Base-by-base conservation (phyloP, 1,140 invertebrate species). In the Mamestra configurata region DNA sequence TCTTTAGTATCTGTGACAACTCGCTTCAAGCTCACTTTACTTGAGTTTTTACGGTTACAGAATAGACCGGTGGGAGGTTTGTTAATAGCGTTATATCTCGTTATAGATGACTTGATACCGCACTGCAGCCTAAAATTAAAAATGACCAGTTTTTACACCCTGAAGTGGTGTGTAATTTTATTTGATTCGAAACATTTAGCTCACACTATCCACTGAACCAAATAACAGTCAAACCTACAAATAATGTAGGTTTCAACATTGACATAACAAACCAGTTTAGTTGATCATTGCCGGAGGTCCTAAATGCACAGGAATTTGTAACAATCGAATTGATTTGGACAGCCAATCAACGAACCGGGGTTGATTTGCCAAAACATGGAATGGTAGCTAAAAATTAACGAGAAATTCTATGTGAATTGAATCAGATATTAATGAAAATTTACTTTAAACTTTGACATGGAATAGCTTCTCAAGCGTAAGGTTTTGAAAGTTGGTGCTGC, bases 321-420 rank as follows among this genome's bases (percentile, higher is more conserved):
- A 40, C 61, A 66, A 66, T 40, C 18, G 61, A 66, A 66, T 66
- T 66, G 61, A 66, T 66, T 66, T 66, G 35, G 35, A 66, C 61
- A 66, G 61, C n/a, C 35, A 66, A 66, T 66, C 61, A 66, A 40
- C 61, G 61, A 66, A 40, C 18, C 35, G 35, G 35, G 27, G 31
- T 64, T 64, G 31, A 64, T 64, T 40, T 66, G 35, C 31, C 35
- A 64, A 37, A 64, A 64, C 8, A 64, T 35, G 27, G 15, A 18
- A 31, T 31, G 5, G 37, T 37, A 64, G n/a, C 11, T 37, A 37
- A 37, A 64, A 66, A 18, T 37, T 18, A 8, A 13, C 18, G 18
- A 20, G 18, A 11, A 20, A 22, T 11, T 37, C n/a, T n/a, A 40
- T 8, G 4, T 31, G 20, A 53, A 31, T 61, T 35, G 24, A 53